Conservation (phyloP, 2,797 vertebrate species). For the Poeciliopsis turneri region DNA sequence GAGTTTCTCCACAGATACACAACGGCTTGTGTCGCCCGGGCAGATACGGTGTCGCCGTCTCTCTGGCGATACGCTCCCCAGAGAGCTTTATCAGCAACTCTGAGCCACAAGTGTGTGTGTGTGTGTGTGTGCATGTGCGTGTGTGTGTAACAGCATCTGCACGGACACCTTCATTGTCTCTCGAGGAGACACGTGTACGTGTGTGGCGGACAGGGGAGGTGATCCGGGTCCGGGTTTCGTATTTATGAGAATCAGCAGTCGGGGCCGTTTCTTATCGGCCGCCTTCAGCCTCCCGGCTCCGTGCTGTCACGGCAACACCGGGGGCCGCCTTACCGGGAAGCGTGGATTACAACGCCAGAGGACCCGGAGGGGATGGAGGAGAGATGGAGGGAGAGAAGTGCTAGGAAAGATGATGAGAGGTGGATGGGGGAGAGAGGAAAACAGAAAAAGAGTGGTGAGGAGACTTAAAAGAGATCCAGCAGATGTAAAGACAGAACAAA, state of each 20-base stretch:
- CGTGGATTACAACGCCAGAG: constrained; percentile 38
- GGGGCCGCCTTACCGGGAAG: constrained; percentile 29
- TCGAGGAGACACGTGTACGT: not conserved
- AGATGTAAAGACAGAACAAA: constrained; percentile 28
- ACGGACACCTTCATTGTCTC: constrained; percentile 32
- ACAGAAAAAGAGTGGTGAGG: not conserved
- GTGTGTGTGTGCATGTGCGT: not conserved
- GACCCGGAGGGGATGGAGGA: constrained; percentile 12
- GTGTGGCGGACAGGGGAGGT: constrained; percentile 8
- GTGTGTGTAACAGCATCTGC: constrained; percentile 32
- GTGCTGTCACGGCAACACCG: constrained; percentile 35
- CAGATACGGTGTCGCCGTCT: constrained; percentile 47
- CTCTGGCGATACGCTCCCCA: constrained; percentile 35
- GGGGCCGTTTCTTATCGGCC: constrained; percentile 57
- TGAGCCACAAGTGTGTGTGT: constrained; percentile 11
- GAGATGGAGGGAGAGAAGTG: not conserved
- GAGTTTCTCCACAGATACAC: constrained; percentile 14
- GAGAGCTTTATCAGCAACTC: constrained; percentile 60
- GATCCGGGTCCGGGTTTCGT: constrained; percentile 37
- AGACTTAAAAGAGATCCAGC: constrained; percentile 22
- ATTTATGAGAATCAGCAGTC: constrained; percentile 54
- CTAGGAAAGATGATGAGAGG: not conserved
- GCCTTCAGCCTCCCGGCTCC: constrained; percentile 48
- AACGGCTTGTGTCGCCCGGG: constrained; percentile 37
- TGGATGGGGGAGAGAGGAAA: not conserved